Percentiles rank a stretch among this genome's conserved stretches.
These are phyloP conservation scores for Erythrolamprus reginae DNA, from an alignment of 2,113 vertebrate genomes.

Conservation along the genomic window DNA sequence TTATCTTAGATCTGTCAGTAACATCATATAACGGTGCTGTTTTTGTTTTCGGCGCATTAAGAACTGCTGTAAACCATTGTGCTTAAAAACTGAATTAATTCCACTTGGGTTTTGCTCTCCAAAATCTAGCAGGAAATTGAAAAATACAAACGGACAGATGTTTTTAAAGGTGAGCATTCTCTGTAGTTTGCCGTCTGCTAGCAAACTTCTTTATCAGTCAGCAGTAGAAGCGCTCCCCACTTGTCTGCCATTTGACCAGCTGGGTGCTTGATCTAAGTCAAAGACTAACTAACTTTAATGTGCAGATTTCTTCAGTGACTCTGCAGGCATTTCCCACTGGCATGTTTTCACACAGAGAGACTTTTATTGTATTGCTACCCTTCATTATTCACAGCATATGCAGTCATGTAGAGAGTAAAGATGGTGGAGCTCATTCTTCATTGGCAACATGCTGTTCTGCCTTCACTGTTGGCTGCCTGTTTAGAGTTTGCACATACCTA, in stretches of 20 bases:
- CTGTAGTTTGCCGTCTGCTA: not conserved
- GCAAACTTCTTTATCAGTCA: not conserved
- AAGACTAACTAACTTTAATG: conserved; percentile 9
- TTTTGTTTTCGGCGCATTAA: not conserved
- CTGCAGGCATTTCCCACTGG: conserved; percentile 2
- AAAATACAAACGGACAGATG: not conserved
- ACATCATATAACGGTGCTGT: not conserved
- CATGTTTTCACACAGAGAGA: not conserved
- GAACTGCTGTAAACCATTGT: not conserved
- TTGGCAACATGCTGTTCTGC: not conserved
- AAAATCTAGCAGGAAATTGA: not conserved
- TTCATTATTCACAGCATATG: conserved; percentile 14
- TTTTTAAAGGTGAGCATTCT: not conserved
- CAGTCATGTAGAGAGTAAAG: not conserved
- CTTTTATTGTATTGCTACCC: not conserved
- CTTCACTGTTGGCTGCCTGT: not conserved
- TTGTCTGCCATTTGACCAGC: not conserved
- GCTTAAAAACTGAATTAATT: not conserved
- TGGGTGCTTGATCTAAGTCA: not conserved
- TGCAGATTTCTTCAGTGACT: not conserved
- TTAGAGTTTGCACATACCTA: not conserved
- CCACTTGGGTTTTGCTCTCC: not conserved
- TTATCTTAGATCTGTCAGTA: not conserved
- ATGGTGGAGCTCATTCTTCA: not conserved
- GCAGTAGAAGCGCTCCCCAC: not conserved